A percentile compares a stretch with the other conserved stretches of the same genome.
These are phyloP conservation scores for Spea hammondii DNA, from an alignment of 2,797 vertebrate genomes.

Conservation along the genomic window DNA sequence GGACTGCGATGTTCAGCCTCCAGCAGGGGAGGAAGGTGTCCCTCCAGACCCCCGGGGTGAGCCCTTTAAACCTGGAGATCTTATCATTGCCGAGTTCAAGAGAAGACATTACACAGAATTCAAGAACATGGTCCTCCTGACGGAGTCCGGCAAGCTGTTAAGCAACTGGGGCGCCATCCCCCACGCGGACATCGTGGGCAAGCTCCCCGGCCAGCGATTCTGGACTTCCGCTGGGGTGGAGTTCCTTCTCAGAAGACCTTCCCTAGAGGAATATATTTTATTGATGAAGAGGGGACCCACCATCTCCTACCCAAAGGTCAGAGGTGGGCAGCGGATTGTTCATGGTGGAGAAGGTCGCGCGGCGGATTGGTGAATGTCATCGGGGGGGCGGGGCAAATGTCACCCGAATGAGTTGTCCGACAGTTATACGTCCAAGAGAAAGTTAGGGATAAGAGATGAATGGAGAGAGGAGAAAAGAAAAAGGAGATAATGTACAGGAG, in stretches of 20 bases:
- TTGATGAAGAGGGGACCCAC: constrained; percentile 80
- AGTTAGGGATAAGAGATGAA: too few species aligned
- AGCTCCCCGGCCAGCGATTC: constrained; percentile 67
- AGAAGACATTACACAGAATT: constrained; percentile 61
- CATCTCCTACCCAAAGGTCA: constrained; percentile 85
- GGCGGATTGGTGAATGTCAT: too few species aligned
- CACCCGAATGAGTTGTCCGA: too few species aligned
- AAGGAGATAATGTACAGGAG: too few species aligned
- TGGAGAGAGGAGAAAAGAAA: too few species aligned
- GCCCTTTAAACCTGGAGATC: constrained; percentile 71
- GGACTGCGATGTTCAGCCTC: background rate
- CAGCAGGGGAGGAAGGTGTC: background rate
- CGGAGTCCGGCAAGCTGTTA: constrained; percentile 56
- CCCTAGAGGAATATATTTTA: constrained; percentile 83
- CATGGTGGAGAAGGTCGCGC: too few species aligned
- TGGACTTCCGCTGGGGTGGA: constrained; percentile 57
- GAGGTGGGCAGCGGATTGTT: background rate
- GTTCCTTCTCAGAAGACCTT: constrained; percentile 74
- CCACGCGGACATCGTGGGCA: constrained; percentile 71
- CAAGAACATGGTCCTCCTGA: constrained; percentile 75
- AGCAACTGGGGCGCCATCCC: constrained; percentile 69
- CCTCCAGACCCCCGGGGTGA: background rate
- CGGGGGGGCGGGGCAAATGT: too few species aligned
- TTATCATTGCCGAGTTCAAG: constrained; percentile 71
- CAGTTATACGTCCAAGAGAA: too few species aligned